Percentiles rank a stretch among this genome's conserved stretches.
Conservation (phyloP, 1,140 invertebrate genomes). For the Drosophila persimilis region DNA sequence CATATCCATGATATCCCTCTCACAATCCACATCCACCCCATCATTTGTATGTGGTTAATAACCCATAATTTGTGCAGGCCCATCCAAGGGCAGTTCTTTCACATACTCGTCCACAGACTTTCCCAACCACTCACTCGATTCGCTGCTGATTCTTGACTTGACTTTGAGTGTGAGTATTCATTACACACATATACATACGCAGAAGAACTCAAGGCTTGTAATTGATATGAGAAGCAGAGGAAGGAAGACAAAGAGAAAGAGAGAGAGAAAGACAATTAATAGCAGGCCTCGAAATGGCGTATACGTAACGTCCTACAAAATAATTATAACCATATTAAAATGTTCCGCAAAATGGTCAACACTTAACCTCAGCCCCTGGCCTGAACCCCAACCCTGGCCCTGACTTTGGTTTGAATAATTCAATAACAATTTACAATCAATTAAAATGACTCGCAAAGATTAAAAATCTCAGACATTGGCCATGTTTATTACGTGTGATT, state of each 20-base stretch:
- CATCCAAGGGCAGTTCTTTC: conserved; percentile 8
- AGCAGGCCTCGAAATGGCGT: conserved; percentile 3
- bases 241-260: neutral
- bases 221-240: conserved; percentile 18
- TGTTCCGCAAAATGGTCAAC: conserved; percentile 14
- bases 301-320: conserved; percentile 8
- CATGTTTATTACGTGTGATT: conserved; percentile 62
- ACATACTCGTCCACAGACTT: too few species aligned
- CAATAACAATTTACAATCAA: conserved; percentile 52
- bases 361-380: conserved; percentile 30
- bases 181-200: neutral
- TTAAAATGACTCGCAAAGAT: conserved; percentile 36
- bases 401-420: conserved; percentile 35
- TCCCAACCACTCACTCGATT: neutral
- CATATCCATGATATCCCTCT: too few species aligned
- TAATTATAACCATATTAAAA: conserved; percentile 46
- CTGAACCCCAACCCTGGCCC: too few species aligned
- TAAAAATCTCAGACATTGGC: conserved; percentile 60
- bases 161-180: conserved; percentile 16
- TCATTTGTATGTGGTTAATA: conserved; percentile 40
- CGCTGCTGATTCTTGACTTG: neutral
- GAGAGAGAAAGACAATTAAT: conserved; percentile 32
- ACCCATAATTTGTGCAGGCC: conserved; percentile 40
- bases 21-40: too few species aligned
- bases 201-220: conserved; percentile 10